These are phyloP conservation scores for Eupithecia insigniata DNA, from an alignment of 2,888 invertebrate species.

Conservation along the genomic window DNA sequence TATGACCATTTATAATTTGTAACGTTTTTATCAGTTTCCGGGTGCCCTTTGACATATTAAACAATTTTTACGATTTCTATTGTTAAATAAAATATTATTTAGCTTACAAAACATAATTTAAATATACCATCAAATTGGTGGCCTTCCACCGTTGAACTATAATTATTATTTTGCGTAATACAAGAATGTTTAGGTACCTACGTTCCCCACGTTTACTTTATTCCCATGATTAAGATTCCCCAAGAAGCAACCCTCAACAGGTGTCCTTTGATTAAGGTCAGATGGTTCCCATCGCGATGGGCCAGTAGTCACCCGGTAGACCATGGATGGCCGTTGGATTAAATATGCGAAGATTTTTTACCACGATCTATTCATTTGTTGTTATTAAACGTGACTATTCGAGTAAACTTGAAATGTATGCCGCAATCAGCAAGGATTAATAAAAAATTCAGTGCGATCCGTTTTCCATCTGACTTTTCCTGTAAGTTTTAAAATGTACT, in stretches of 20 bases:
- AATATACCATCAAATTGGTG: background rate
- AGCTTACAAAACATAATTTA: background rate
- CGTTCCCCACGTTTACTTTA: conserved; percentile 48
- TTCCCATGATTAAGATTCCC: conserved; percentile 81
- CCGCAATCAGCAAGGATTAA: background rate
- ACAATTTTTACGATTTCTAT: background rate
- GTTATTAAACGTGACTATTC: too few species aligned
- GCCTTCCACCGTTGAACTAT: background rate
- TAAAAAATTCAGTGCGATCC: background rate
- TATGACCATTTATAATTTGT: conserved; percentile 14
- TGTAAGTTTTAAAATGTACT: background rate
- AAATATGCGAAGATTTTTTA: conserved; percentile 50
- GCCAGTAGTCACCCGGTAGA: conserved; percentile 66
- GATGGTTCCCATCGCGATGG: conserved; percentile 77
- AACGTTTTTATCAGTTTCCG: conserved; percentile 20
- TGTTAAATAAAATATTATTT: conserved; percentile 3
- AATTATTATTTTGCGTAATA: background rate
- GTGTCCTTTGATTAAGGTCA: conserved; percentile 79
- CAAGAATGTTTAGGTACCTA: conserved; percentile 3
- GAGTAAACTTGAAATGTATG: too few species aligned
- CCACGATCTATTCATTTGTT: background rate
- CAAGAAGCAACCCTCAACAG: conserved; percentile 71
- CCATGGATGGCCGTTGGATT: conserved; percentile 73
- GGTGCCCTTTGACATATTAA: conserved; percentile 3
- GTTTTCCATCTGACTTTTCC: background rate